Evolutionary conservation across 2,797 vertebrate species (phyloP).

Genomic region (Aphelocoma californica): DNA sequence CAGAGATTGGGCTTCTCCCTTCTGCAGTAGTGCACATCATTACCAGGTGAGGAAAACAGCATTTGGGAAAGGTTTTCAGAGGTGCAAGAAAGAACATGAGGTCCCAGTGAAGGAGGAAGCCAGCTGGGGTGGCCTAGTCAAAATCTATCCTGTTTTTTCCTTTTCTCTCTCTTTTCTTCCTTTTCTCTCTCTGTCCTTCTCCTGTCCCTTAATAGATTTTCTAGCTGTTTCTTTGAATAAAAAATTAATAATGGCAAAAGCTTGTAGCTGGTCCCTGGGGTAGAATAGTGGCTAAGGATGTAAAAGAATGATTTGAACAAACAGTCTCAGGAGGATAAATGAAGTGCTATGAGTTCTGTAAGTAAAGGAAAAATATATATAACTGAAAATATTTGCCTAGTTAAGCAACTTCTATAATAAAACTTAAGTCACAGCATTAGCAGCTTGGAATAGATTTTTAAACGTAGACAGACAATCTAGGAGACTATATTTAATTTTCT

Average conservation of each 20-base stretch:
- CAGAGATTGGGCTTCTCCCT: neutral
- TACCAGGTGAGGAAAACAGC: neutral
- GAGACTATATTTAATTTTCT: neutral
- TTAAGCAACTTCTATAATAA: slow-evolving; percentile 46
- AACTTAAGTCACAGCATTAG: neutral
- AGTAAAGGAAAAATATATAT: slow-evolving; percentile 18
- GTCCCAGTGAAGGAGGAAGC: neutral
- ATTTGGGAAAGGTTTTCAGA: neutral
- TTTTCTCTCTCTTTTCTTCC: too few species aligned
- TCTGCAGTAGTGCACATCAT: neutral
- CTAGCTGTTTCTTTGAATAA: slow-evolving; percentile 43
- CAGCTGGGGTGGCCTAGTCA: neutral
- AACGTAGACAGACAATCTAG: neutral
- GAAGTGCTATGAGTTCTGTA: slow-evolving; percentile 33
- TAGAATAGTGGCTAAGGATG: slow-evolving; percentile 41
- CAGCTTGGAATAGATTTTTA: slow-evolving; percentile 19
- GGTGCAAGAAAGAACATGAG: neutral
- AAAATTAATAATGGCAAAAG: slow-evolving; percentile 39
- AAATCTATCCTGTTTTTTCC: neutral
- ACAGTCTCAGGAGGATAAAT: slow-evolving; percentile 54
- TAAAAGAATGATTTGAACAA: slow-evolving; percentile 52
- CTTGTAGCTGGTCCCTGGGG: slow-evolving; percentile 12
- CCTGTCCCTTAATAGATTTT: neutral
- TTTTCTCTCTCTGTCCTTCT: neutral
- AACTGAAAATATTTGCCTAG: slow-evolving; percentile 52